phyloP scores from a whole-genome alignment of 1,140 invertebrate species.

The Pogonognathellus flavescens region DNA sequence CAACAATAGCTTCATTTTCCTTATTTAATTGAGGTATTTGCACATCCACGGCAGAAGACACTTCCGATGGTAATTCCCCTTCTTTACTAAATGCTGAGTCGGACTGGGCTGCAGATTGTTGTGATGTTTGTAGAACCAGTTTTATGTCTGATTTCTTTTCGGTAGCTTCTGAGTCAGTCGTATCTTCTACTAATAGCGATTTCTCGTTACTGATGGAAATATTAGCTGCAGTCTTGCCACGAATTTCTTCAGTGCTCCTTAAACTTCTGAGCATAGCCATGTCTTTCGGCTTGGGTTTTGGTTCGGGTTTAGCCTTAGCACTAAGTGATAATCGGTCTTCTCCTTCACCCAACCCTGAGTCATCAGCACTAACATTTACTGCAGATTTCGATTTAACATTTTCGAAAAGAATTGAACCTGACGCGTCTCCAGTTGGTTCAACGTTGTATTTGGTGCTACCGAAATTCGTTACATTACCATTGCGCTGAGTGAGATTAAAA shows the following conservation, averaged over 20 bases:
- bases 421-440: neutral
- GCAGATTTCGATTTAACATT: neutral
- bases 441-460: neutral
- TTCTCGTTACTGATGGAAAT: neutral
- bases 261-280: slow-evolving; percentile 49
- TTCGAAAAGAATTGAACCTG: neutral
- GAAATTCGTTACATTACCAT: neutral
- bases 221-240: slow-evolving; percentile 49
- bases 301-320: slow-evolving; percentile 53
- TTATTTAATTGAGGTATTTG: slow-evolving; percentile 13
- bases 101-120: neutral
- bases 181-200: neutral
- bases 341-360: slow-evolving; percentile 21
- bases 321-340: neutral
- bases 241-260: slow-evolving; percentile 46
- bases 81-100: neutral
- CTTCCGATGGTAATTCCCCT: neutral
- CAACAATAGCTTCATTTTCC: slow-evolving; percentile 14
- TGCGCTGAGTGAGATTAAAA: neutral
- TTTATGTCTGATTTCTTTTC: neutral
- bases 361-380: neutral
- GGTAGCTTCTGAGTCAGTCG: neutral
- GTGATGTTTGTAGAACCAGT: neutral
- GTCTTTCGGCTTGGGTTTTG: slow-evolving; percentile 58
- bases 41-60: neutral